These are phyloP conservation scores for Epizoanthus fatuus DNA, from an alignment of 92 coral and sea anemone species.

Conservation along the genomic window DNA sequence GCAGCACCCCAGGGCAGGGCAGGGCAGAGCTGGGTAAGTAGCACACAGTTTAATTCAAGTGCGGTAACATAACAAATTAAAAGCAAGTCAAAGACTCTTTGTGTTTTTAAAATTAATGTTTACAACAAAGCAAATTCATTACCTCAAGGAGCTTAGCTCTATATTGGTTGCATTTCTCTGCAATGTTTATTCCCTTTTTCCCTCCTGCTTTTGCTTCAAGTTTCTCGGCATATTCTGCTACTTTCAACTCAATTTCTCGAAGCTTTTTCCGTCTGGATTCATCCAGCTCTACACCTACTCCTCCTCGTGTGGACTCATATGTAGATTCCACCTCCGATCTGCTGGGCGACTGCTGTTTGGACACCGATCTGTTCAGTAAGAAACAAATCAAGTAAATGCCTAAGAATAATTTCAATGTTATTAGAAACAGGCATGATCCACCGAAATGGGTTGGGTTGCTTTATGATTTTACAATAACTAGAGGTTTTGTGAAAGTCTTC, in stretches of 20 bases:
- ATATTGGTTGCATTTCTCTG: conserved; percentile 92
- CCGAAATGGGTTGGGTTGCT: too few relatives aligned
- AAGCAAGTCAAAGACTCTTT: background rate
- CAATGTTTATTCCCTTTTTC: conserved; percentile 74
- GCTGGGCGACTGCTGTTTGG: conserved; percentile 76
- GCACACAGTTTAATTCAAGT: background rate
- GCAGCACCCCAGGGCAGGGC: too few relatives aligned
- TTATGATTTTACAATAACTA: too few relatives aligned
- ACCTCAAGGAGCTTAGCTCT: conserved; percentile 92
- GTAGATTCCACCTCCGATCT: conserved; percentile 66
- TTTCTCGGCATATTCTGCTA: conserved; percentile 97
- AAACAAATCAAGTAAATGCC: conserved; percentile 13
- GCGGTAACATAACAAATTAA: background rate
- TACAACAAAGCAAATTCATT: background rate
- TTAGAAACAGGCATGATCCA: too few relatives aligned
- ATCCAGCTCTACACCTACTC: conserved; percentile 85
- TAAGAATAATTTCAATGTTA: background rate
- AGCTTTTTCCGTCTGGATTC: conserved; percentile 91
- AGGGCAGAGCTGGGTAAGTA: background rate
- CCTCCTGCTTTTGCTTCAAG: conserved; percentile 92
- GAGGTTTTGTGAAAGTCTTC: too few relatives aligned
- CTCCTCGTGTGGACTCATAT: conserved; percentile 54
- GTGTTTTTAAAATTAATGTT: background rate
- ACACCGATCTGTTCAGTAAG: conserved; percentile 42
- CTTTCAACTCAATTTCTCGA: conserved; percentile 96